Conservation (phyloP, 2,797 vertebrate genomes). For the Gila robusta region DNA sequence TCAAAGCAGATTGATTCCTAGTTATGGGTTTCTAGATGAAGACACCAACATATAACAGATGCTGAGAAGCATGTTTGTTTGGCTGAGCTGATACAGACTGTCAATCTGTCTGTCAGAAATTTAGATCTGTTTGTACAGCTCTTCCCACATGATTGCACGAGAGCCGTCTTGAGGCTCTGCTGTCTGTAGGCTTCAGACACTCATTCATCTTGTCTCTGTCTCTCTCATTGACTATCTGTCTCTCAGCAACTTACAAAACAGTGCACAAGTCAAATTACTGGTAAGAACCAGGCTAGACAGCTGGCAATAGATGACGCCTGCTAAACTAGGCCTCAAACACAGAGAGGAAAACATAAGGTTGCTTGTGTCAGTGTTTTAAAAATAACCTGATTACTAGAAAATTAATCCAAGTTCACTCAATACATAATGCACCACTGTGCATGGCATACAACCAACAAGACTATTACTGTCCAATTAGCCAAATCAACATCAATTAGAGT, state of each 20-base stretch:
- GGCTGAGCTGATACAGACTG: conserved; percentile 27
- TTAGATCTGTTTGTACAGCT: conserved; percentile 40
- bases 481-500: conserved; percentile 51
- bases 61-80: conserved; percentile 43
- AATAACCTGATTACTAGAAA: neutral
- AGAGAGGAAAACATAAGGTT: neutral
- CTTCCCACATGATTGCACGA: conserved; percentile 36
- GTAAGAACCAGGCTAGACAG: conserved; percentile 24
- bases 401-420: neutral
- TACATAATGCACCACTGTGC: conserved; percentile 18
- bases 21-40: conserved; percentile 46
- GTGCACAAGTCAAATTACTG: conserved; percentile 25
- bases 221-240: conserved; percentile 2
- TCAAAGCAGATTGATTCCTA: conserved; percentile 35
- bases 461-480: conserved; percentile 50
- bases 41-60: conserved; percentile 37
- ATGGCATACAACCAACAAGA: conserved; percentile 37
- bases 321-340: neutral
- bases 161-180: conserved; percentile 32
- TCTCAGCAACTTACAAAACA: neutral
- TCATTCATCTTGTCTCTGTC: conserved; percentile 25
- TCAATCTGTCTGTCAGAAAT: conserved; percentile 53
- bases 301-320: neutral
- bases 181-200: conserved; percentile 38
- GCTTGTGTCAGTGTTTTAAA: neutral